phyloP scores from a whole-genome alignment of 2,797 vertebrate genomes.

The Artibeus jamaicensis region DNA sequence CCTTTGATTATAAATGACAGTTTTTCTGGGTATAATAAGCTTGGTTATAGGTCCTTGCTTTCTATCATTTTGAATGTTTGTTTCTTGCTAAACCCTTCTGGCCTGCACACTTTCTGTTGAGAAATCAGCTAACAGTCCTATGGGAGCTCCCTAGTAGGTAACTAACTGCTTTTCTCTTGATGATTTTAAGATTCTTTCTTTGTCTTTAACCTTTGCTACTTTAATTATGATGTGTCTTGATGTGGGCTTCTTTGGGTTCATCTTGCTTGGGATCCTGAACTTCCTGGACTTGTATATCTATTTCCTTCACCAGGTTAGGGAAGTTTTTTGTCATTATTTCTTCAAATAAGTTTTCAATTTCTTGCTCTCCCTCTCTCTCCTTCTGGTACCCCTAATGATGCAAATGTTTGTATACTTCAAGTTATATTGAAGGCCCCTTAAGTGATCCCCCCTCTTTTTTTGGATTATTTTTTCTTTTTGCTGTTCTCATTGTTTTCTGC shows the following conservation, averaged over 20 bases:
- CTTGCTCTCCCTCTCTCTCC: not conserved
- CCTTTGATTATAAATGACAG: not conserved
- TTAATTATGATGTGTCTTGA: too few species aligned
- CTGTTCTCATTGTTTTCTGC: not conserved
- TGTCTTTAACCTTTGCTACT: not conserved
- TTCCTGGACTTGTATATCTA: not conserved
- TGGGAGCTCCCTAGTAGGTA: not conserved
- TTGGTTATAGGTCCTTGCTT: not conserved
- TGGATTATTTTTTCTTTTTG: not conserved
- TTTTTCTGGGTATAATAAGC: not conserved
- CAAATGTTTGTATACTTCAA: not conserved
- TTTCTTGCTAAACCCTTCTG: too few species aligned
- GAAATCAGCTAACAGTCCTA: not conserved
- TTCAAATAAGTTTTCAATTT: not conserved
- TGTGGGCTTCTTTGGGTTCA: not conserved
- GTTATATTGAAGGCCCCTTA: not conserved
- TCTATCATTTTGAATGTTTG: too few species aligned
- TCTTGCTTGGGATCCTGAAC: not conserved
- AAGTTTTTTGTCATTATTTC: not conserved
- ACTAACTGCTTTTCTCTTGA: not conserved
- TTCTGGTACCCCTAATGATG: not conserved
- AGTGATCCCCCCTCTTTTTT: not conserved
- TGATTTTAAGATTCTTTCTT: not conserved
- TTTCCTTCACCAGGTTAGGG: not conserved
- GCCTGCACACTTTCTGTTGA: not conserved